Evolutionary conservation across 2,888 invertebrate species (phyloP).

Genomic region (Creontiades dilutus): DNA sequence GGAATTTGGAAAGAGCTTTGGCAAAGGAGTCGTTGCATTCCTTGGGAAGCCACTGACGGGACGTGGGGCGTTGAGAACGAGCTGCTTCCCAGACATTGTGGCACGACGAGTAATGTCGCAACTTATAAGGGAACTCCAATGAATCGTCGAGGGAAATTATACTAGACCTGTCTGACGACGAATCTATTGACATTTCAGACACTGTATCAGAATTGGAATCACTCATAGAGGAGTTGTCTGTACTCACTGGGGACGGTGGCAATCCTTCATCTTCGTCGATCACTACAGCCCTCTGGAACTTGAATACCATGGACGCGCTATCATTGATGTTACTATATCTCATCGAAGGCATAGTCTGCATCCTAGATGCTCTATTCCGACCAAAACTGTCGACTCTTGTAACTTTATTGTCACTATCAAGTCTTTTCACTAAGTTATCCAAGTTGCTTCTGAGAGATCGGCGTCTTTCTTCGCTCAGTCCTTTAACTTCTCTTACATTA

Average conservation of each 20-base stretch:
- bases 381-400: slow-evolving; percentile 76
- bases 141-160: slow-evolving; percentile 80
- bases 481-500: slow-evolving; percentile 73
- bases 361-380: slow-evolving; percentile 77
- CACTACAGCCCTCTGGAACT: slow-evolving; percentile 73
- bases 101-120: slow-evolving; percentile 76
- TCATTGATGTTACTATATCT: slow-evolving; percentile 62
- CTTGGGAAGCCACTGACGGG: slow-evolving; percentile 76
- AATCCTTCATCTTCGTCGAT: slow-evolving; percentile 74
- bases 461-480: slow-evolving; percentile 78
- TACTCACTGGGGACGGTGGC: slow-evolving; percentile 71
- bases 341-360: slow-evolving; percentile 79
- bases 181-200: slow-evolving; percentile 80
- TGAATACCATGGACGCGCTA: slow-evolving; percentile 71
- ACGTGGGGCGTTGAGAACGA: slow-evolving; percentile 77
- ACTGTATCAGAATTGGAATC: slow-evolving; percentile 80
- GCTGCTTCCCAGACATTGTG: slow-evolving; percentile 76
- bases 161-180: slow-evolving; percentile 80
- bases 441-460: slow-evolving; percentile 79
- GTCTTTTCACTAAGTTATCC: slow-evolving; percentile 79
- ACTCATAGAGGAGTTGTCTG: slow-evolving; percentile 76
- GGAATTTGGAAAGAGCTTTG: slow-evolving; percentile 79
- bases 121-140: slow-evolving; percentile 79
- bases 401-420: slow-evolving; percentile 76
- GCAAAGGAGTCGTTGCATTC: slow-evolving; percentile 80